phyloP scores from a whole-genome alignment of 2,888 invertebrate genomes.

The Resseliella maxima region DNA sequence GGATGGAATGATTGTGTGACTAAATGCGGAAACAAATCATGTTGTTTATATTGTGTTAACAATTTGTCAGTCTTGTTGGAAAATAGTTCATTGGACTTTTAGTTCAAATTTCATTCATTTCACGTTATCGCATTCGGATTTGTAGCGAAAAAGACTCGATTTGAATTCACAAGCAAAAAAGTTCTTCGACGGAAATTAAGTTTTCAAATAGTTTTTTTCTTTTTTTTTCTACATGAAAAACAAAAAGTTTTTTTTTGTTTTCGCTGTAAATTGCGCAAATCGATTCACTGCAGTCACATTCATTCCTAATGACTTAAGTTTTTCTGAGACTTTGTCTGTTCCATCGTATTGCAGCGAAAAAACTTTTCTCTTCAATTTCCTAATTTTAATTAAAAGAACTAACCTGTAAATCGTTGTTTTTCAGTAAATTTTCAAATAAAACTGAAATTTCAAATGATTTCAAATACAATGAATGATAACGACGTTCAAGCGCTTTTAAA shows the following conservation, averaged over 20 bases:
- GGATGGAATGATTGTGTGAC: neutral
- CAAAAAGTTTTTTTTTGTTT: too few relatives aligned
- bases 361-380: neutral
- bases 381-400: slow-evolving; percentile 62
- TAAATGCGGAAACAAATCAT: slow-evolving; percentile 40
- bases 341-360: too few relatives aligned
- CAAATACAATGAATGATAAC: slow-evolving; percentile 91
- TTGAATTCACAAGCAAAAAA: neutral
- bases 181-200: neutral
- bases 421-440: slow-evolving; percentile 84
- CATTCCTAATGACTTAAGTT: neutral
- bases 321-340: neutral
- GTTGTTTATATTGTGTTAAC: slow-evolving; percentile 19
- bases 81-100: neutral
- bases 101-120: neutral
- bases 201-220: neutral
- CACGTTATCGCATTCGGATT: neutral
- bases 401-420: slow-evolving; percentile 72
- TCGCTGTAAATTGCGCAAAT: too few relatives aligned
- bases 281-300: neutral
- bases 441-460: slow-evolving; percentile 93
- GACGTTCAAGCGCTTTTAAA: slow-evolving; percentile 77
- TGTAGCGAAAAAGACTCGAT: neutral
- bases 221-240: neutral
- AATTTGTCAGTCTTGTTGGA: neutral